Evolutionary conservation across 37 sponge, comb jelly and placozoan species (phyloP).

Genomic region (Ianthella basta): DNA sequence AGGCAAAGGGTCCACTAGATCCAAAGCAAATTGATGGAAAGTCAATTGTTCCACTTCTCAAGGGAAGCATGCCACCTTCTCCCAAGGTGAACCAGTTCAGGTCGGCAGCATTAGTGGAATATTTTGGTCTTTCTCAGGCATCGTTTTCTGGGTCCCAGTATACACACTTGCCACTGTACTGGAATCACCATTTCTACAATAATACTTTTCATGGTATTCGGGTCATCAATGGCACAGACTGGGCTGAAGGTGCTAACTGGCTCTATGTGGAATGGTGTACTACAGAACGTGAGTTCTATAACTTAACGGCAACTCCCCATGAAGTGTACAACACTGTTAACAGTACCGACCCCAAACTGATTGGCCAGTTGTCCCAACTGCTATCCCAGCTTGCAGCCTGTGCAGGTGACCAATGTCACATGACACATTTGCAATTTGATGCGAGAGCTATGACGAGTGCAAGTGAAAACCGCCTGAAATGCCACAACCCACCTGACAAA

Average conservation of each 20-base stretch:
- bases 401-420: conserved; percentile 41
- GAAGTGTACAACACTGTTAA: conserved; percentile 40
- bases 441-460: not conserved
- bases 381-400: conserved; percentile 30
- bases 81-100: conserved; percentile 58
- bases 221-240: conserved; percentile 68
- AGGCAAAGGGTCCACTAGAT: not conserved
- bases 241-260: conserved; percentile 75
- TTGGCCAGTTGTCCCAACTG: conserved; percentile 34
- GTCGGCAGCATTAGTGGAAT: conserved; percentile 43
- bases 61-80: not conserved
- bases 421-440: conserved; percentile 22
- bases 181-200: conserved; percentile 63
- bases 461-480: conserved; percentile 3
- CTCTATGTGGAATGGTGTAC: conserved; percentile 78
- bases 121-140: too few relatives aligned
- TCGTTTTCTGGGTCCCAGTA: too few relatives aligned
- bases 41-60: conserved; percentile 49
- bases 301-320: conserved; percentile 44
- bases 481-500: conserved; percentile 71
- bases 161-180: conserved; percentile 45
- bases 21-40: conserved; percentile 57
- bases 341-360: conserved; percentile 15
- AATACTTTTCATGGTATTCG: conserved; percentile 74
- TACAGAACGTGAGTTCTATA: conserved; percentile 71